Conservation (phyloP, 2,888 invertebrate species). For the Aporophyla lueneburgensis region DNA sequence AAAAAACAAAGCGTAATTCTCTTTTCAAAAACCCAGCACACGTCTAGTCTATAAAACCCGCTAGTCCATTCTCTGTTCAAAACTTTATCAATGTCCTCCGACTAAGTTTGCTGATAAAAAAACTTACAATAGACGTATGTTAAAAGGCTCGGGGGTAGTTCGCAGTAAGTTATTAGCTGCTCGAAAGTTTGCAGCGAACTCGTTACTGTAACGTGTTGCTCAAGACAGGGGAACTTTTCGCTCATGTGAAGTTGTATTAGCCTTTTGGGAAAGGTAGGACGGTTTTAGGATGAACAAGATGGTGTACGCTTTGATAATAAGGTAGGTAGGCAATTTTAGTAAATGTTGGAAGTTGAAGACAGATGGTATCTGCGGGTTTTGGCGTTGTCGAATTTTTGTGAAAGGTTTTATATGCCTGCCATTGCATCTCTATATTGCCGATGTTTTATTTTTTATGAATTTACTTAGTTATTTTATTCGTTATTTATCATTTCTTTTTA, state of each 20-base stretch:
- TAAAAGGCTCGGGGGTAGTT: conserved; percentile 48
- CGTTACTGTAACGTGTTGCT: conserved; percentile 51
- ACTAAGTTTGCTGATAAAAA: conserved; percentile 50
- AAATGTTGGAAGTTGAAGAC: neutral
- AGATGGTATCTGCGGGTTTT: neutral
- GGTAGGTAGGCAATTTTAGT: neutral
- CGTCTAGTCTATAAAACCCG: neutral
- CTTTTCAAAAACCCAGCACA: neutral
- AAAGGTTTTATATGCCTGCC: too few species aligned
- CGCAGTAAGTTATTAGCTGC: conserved; percentile 55
- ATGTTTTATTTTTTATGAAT: too few species aligned
- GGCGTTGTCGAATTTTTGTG: too few species aligned
- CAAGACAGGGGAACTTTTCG: conserved; percentile 34
- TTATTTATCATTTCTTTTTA: too few species aligned
- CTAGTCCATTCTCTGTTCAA: neutral
- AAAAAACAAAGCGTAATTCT: neutral
- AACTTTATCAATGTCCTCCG: conserved; percentile 49
- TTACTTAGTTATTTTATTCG: too few species aligned
- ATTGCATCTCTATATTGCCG: too few species aligned
- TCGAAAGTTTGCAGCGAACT: conserved; percentile 45
- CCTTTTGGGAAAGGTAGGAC: conserved; percentile 8
- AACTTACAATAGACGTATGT: conserved; percentile 45
- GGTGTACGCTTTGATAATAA: neutral
- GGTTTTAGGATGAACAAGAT: neutral
- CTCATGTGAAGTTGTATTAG: conserved; percentile 34